Conservation (phyloP, 1,140 invertebrate genomes). For the Heliconius himera region DNA sequence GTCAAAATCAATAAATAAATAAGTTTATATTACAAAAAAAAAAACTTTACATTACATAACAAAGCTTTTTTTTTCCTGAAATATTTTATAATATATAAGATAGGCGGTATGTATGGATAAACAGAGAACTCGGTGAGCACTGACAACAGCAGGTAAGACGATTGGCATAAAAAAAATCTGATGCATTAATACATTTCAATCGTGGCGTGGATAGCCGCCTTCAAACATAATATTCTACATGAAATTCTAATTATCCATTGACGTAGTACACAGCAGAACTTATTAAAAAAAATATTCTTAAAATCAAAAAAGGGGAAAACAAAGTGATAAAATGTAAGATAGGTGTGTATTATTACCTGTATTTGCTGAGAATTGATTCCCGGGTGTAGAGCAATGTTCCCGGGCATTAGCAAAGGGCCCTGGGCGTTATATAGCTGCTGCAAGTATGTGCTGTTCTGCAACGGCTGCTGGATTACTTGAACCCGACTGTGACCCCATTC, state of each 20-base stretch:
- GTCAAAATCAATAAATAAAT: conserved; percentile 18
- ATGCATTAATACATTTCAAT: conserved; percentile 15
- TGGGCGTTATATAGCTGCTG: conserved; percentile 91
- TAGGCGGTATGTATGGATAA: neutral
- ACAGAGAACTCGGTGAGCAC: neutral
- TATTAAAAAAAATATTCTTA: neutral
- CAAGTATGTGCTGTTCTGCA: conserved; percentile 89
- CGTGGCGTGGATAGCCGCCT: neutral
- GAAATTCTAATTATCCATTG: neutral
- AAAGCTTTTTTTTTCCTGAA: no score
- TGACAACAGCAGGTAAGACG: neutral
- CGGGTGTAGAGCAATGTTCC: conserved; percentile 89
- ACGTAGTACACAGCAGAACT: neutral
- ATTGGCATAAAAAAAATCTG: neutral
- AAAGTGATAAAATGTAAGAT: neutral
- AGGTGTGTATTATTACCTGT: conserved; percentile 81
- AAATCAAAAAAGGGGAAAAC: neutral
- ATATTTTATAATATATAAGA: neutral
- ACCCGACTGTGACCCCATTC: conserved; percentile 84
- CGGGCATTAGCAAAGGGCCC: conserved; percentile 89
- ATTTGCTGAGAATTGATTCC: conserved; percentile 90
- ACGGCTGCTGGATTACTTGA: conserved; percentile 92
- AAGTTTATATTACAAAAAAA: no score
- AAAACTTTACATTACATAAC: no score
- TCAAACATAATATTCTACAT: neutral